Base-by-base conservation (phyloP, 2,888 invertebrate species). In the Panorpa germanica region DNA sequence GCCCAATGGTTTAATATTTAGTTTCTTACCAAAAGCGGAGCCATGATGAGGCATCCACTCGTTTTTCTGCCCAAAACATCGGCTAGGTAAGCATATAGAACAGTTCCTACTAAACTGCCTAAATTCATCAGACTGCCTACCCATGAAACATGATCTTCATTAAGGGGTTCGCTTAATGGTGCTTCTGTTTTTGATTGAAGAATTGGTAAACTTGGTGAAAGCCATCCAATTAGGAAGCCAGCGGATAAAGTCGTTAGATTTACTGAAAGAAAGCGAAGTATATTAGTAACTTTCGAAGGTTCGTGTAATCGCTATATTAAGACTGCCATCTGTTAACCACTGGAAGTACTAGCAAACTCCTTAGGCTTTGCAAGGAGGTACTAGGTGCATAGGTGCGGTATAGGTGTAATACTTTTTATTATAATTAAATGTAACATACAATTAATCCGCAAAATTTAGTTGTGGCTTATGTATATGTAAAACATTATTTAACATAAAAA, bases 31-130 rank as follows among this genome's bases (percentile, higher is more conserved):
- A 28, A 28, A 18, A 28, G 32, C 9, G 32, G 32, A n/a, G 28
- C 24, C 5, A 27, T 28, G 15, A 32, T 28, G 9, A 32, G 19
- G 5, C 27, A 8, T 20, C 27, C 28, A 12, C 23, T 21, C 12
- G 19, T 20, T 28, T 32, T 32, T 8, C 32, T 8, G 11, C 32
- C 32, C 15, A 28, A 32, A 22, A 12, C 28, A 14, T 32, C 32
- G 2, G 32, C 27, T 10, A 32, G 23, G 17, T 19, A 32, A 1
- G 28, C 32, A 16, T n/a, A 32, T 14, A 24, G 4, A 5, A 32
- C 11, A 11, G 17, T 17, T n/a, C 21, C 25, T 3, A 23, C 27
- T 9, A 32, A 25, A 3, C 28, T 24, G 13, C 32, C 32, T 19
- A 32, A 28, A 2, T 24, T 21, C 7, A 21, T n/a, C 2, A 32